A percentile compares a stretch with the other conserved stretches of the same genome.
These are phyloP conservation scores for Typhlomys cinereus DNA, from an alignment of 2,113 vertebrate species.

Conservation along the genomic window DNA sequence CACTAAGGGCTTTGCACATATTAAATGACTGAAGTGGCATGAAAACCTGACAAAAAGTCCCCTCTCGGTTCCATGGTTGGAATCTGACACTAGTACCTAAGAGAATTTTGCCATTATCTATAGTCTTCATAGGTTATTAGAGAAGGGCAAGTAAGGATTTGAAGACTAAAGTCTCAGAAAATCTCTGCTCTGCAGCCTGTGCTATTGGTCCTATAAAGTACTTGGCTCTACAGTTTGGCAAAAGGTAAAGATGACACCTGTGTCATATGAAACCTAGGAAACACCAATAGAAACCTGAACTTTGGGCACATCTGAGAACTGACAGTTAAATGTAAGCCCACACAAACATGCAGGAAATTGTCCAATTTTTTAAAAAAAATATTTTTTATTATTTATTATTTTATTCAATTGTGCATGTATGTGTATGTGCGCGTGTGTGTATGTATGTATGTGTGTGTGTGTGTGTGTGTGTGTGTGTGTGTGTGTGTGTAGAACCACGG, in stretches of 20 bases:
- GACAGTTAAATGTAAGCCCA: neutral
- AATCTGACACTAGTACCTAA: neutral
- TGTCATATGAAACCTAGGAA: neutral
- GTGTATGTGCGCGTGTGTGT: no score
- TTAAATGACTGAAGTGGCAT: neutral
- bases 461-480: no score
- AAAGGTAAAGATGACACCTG: neutral
- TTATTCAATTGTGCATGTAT: no score
- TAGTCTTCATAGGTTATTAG: neutral
- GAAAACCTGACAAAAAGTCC: neutral
- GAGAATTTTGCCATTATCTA: neutral
- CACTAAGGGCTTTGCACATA: neutral
- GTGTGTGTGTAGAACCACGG: no score
- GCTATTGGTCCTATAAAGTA: neutral
- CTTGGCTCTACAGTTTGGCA: neutral
- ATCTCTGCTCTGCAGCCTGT: neutral
- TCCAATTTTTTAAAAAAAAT: no score
- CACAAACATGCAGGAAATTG: no score
- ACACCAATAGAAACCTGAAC: neutral
- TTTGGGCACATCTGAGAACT: neutral
- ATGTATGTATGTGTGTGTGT: no score
- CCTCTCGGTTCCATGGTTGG: neutral
- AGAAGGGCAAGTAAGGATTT: no score
- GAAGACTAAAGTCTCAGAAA: neutral
- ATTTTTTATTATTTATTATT: no score